Base-by-base conservation (phyloP, 2,113 vertebrate species). In the Leptobrachium leishanense region DNA sequence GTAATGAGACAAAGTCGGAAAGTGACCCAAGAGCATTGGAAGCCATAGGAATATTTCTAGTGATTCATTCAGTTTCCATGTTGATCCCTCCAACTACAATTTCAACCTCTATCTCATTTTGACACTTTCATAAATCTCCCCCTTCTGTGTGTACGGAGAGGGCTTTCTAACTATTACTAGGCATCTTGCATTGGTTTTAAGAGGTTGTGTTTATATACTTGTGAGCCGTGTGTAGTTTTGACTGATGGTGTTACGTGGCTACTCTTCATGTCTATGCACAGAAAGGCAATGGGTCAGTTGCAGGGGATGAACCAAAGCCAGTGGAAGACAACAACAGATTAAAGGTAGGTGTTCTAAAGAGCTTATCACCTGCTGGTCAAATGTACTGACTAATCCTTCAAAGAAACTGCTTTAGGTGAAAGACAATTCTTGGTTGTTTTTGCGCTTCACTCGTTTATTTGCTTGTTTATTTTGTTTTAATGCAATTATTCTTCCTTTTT, bases 241-340 rank as follows among this genome's bases (percentile, higher is more conserved):
- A 70, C 76, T 70, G 76, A 77, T 77, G 76, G 43, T 65, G 62
- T 81, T 31, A 72, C 0, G 2, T 80, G 74, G 1, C 2, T 75
- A 82, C 41, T 86, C 11, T 82, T 85, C 84, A 82, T 84, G 1
- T 42, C 88, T 88, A 65, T 65, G 63, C 85, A 85, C 86, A 86
- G 94, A 94, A 91, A 83, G 90, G 89, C 42, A 86, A 87, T 50
- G 89, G 20, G 57, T 83, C 88, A 44, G 20, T 82, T 2, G 82
- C 44, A 73, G 91, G 85, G 53, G 91, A 91, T 11, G 88, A 85
- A 82, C 63, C 62, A 42, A 80, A 74, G 84, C 80, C 75, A 50
- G 53, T 83, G 65, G 86, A 90, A 69, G 90, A 94, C 82, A 92
- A 86, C 81, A 94, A 88, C 88, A 92, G 82, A 81, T 89, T 96